Evolutionary conservation across 2,797 vertebrate species (phyloP).

Genomic region (Pangasius sanitwongsei): DNA sequence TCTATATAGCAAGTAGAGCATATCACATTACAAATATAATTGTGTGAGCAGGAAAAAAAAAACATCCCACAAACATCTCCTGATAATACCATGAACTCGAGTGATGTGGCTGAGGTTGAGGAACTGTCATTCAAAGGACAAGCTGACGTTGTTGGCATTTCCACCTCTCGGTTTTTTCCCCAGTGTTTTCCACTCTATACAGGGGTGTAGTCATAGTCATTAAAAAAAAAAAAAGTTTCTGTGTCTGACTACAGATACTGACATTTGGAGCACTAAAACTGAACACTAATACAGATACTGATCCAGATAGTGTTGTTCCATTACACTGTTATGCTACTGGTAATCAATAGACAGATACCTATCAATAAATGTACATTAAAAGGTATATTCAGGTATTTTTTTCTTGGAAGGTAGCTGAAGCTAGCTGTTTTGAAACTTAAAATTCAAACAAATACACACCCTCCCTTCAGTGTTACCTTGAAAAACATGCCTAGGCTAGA

Average conservation of each 20-base stretch:
- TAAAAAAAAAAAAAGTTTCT: not conserved
- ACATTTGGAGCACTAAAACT: not conserved
- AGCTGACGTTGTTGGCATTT: not conserved
- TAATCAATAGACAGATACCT: not conserved
- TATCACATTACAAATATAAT: not conserved
- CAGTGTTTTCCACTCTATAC: not conserved
- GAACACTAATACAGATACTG: not conserved
- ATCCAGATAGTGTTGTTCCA: not conserved
- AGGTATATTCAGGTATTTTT: not conserved
- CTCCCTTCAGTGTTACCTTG: not conserved
- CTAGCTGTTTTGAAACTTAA: not conserved
- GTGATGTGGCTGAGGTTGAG: slow-evolving; percentile 4
- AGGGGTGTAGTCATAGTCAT: no score
- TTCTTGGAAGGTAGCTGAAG: not conserved
- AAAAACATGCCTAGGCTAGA: slow-evolving; percentile 10
- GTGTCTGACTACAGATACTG: not conserved
- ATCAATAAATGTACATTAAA: not conserved
- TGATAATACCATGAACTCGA: not conserved
- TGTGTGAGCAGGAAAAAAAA: not conserved
- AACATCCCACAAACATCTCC: not conserved
- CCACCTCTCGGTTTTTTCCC: not conserved
- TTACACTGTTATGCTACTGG: not conserved
- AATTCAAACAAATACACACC: not conserved
- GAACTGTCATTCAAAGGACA: not conserved
- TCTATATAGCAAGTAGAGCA: not conserved